Conservation (phyloP, 2,797 vertebrate species). For the Morus bassanus region DNA sequence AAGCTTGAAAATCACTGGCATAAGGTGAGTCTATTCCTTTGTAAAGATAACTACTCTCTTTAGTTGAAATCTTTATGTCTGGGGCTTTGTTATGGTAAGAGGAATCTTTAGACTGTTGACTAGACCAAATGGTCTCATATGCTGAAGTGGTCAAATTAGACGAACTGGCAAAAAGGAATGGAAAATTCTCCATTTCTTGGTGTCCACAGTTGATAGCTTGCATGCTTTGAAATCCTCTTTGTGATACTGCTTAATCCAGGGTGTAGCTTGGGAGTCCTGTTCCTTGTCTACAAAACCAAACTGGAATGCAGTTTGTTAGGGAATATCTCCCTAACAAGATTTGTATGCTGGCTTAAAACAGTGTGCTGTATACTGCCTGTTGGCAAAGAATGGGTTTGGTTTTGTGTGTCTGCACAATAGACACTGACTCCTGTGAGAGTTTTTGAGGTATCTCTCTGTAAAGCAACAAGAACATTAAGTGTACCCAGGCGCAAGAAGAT, state of each 20-base stretch:
- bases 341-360: neutral
- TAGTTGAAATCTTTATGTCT: neutral
- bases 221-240: neutral
- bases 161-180: neutral
- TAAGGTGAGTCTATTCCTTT: conserved; percentile 84
- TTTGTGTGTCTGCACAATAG: neutral
- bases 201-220: neutral
- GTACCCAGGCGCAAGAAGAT: neutral
- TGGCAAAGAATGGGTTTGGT: neutral
- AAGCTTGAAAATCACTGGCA: conserved; percentile 95
- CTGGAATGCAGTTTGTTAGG: neutral
- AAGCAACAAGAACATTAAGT: neutral
- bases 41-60: neutral
- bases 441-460: neutral
- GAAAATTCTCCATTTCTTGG: neutral
- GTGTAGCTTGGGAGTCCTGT: neutral
- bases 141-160: neutral
- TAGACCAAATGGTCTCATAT: neutral
- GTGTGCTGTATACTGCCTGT: neutral
- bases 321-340: neutral
- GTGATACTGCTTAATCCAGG: neutral
- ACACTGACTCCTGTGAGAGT: neutral
- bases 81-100: neutral
- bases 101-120: neutral
- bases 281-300: neutral